Base-by-base conservation (phyloP, 2,797 vertebrate genomes). In the Fringilla coelebs region DNA sequence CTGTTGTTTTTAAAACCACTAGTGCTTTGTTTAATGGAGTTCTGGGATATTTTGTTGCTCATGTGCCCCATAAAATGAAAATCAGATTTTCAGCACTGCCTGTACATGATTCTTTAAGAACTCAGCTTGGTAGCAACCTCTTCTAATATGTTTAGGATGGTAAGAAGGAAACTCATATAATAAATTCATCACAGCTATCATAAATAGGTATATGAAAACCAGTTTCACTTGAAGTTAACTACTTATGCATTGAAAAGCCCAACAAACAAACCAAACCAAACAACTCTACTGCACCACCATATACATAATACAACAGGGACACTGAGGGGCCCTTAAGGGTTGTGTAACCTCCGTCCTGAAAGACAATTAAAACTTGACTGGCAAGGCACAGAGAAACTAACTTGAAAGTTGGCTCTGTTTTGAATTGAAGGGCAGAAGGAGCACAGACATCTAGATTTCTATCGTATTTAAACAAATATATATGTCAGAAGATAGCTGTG, bases 51-150 rank as follows among this genome's bases (percentile, higher is more conserved):
- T 86, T 73, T 94, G 83, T 71, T 76, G 65, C 79, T 90, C 73
- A 15, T 25, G 75, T 87, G 49, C 61, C 77, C 57, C 20, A 83
- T 89, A 96, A 95, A 93, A 93, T 25, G 46, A 77, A 92, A 93
- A 93, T 49, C 16, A 7, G 38, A 63, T 92, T 94, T 93, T 90
- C 51, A 71, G 58, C 34, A 20, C 32, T 72, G 63, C 41, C 52
- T 80, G 4, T 66, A 91, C 1, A 1, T 3, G 58, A 89, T 75
- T 82, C 45, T 89, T 75, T 51, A 77, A 77, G 68, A 86, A 90
- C 43, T 75, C 79, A 61, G 66, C 74, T 54, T 20, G 20, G 85
- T 89, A 83, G 58, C 57, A 89, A 83, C 9, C 51, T 73, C 71
- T 38, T 93, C 77, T 63, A 74, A 75, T 43, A 21, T 7, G 11